Evolutionary conservation across 2,113 vertebrate species (phyloP).

Genomic region (Rhinogobius similis): DNA sequence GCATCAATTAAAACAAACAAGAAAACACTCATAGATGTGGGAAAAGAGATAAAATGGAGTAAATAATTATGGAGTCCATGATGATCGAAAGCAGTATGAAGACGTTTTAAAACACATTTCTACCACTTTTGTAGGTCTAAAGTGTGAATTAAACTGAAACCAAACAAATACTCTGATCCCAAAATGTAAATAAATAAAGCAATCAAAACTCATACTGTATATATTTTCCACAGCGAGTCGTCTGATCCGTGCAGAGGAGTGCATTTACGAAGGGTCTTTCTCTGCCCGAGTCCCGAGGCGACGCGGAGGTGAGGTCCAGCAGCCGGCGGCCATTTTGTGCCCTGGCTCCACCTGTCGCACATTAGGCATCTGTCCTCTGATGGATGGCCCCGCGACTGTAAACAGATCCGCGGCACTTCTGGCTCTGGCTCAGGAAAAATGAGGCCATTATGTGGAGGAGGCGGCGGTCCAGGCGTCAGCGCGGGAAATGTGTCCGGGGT

Average conservation of each 20-base stretch:
- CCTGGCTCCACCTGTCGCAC: not conserved
- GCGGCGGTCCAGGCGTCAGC: not conserved
- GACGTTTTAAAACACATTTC: no score
- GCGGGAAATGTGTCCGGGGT: not conserved
- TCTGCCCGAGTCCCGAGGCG: not conserved
- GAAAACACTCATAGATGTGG: no score
- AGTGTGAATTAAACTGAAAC: no score
- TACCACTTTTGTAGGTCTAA: no score
- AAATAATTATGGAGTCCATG: no score
- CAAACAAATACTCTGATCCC: no score
- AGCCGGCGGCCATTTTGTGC: constrained; percentile 7
- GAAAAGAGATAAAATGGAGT: no score
- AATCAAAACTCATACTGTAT: no score
- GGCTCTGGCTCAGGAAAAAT: constrained; percentile 1
- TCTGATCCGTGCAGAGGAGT: not conserved
- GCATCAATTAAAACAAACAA: no score
- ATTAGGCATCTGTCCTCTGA: constrained; percentile 10
- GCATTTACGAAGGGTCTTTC: not conserved
- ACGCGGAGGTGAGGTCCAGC: not conserved
- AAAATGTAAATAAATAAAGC: no score
- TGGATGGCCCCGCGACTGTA: not conserved
- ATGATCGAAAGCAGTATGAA: no score
- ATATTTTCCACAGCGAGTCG: no score
- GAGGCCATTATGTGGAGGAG: not conserved
- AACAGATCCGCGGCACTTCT: constrained; percentile 2